Conservation (phyloP, 2,113 vertebrate genomes). For the Narcine bancroftii region DNA sequence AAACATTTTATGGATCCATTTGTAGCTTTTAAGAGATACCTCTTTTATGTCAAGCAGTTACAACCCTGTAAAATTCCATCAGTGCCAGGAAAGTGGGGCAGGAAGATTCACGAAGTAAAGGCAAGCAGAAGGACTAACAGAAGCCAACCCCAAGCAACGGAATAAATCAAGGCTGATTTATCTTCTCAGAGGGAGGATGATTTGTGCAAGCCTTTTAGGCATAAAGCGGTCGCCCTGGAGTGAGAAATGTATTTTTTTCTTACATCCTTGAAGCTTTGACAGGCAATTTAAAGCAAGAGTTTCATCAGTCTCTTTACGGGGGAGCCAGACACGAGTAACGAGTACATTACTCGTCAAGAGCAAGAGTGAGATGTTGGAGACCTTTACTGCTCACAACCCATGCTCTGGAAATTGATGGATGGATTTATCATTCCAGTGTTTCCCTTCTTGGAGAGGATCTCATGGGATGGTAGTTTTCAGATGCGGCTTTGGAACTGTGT, state of each 20-base stretch:
- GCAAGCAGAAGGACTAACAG: neutral
- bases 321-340: no score
- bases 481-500: neutral
- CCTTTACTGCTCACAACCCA: constrained; percentile 12
- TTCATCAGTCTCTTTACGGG: constrained; percentile 5
- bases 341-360: neutral
- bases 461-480: neutral
- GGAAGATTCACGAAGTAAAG: neutral
- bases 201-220: neutral
- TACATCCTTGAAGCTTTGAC: neutral
- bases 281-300: neutral
- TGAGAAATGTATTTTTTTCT: constrained; percentile 7
- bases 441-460: neutral
- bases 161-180: constrained; percentile 11
- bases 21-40: constrained; percentile 10
- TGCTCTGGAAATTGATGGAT: constrained; percentile 26
- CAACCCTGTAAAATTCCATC: neutral
- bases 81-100: neutral
- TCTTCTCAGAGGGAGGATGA: neutral
- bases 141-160: neutral
- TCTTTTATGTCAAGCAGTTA: neutral
- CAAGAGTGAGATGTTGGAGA: neutral
- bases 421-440: neutral
- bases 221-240: neutral
- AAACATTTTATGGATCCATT: constrained; percentile 27